Evolutionary conservation across 2,888 invertebrate genomes (phyloP).

Genomic region (Pterobdella sp.): DNA sequence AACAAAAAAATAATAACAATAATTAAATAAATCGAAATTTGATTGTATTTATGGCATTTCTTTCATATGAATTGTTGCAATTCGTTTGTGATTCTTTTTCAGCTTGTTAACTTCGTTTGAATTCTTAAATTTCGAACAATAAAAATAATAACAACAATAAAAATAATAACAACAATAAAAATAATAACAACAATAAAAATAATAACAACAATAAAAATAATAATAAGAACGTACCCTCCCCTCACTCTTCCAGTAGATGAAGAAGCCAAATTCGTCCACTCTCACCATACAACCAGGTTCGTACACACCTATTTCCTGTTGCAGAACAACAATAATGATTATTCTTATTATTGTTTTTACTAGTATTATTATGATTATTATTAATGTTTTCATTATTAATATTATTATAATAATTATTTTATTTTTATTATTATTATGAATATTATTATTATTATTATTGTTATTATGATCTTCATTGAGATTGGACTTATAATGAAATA

Average conservation of each 20-base stretch:
- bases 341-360: not conserved
- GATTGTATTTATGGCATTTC: too few species aligned
- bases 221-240: constrained; percentile 62
- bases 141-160: constrained; percentile 15
- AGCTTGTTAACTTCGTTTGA: too few species aligned
- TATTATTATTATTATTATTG: not conserved
- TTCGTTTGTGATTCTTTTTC: too few species aligned
- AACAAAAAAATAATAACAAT: too few species aligned
- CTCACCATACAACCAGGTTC: constrained; percentile 82
- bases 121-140: too few species aligned
- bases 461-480: too few species aligned
- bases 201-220: constrained; percentile 8
- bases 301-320: constrained; percentile 75
- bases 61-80: too few species aligned
- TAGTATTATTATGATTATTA: not conserved
- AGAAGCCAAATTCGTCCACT: constrained; percentile 94
- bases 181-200: constrained; percentile 24
- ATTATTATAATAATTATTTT: not conserved
- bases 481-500: too few species aligned
- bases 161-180: too few species aligned
- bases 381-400: not conserved
- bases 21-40: too few species aligned
- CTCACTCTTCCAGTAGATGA: constrained; percentile 96
- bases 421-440: not conserved
- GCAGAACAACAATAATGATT: constrained; percentile 24